Evolutionary conservation across 2,113 vertebrate genomes (phyloP).

Genomic region (Verasper variegatus): DNA sequence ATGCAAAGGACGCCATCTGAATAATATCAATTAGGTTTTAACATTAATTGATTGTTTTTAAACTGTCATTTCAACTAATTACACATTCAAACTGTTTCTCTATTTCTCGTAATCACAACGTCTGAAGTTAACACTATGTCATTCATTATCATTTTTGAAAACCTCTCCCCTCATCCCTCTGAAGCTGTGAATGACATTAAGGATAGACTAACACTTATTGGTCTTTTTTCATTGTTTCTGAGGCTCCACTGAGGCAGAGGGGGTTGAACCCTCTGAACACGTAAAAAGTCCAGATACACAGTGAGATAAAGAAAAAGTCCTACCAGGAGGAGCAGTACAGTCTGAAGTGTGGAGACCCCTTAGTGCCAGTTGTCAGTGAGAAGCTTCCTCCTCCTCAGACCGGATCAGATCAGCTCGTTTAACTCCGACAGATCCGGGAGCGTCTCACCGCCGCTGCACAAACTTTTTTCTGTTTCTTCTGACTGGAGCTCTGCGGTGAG

Average conservation of each 20-base stretch:
- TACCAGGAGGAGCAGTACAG: slow-evolving; percentile 63
- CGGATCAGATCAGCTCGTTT: slow-evolving; percentile 46
- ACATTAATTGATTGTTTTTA: no score
- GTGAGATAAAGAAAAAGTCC: slow-evolving; percentile 17
- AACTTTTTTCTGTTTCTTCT: slow-evolving; percentile 50
- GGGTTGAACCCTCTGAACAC: neutral
- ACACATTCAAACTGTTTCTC: neutral
- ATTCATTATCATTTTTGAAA: slow-evolving; percentile 4
- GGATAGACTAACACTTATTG: neutral
- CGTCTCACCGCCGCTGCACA: slow-evolving; percentile 12
- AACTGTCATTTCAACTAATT: neutral
- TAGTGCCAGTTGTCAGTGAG: slow-evolving; percentile 23
- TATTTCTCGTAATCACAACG: neutral
- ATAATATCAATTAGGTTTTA: no score
- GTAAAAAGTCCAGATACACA: neutral
- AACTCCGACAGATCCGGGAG: slow-evolving; percentile 39
- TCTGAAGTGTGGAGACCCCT: slow-evolving; percentile 50
- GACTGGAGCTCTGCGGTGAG: slow-evolving; percentile 54
- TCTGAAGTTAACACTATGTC: neutral
- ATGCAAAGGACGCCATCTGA: no score
- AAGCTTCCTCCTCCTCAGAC: slow-evolving; percentile 13
- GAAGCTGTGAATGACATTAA: neutral
- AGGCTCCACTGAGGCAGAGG: neutral
- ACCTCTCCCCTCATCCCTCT: neutral
- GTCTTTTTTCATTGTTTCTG: neutral